Base-by-base conservation (phyloP, 1,140 invertebrate genomes). In the Cydia splendana region DNA sequence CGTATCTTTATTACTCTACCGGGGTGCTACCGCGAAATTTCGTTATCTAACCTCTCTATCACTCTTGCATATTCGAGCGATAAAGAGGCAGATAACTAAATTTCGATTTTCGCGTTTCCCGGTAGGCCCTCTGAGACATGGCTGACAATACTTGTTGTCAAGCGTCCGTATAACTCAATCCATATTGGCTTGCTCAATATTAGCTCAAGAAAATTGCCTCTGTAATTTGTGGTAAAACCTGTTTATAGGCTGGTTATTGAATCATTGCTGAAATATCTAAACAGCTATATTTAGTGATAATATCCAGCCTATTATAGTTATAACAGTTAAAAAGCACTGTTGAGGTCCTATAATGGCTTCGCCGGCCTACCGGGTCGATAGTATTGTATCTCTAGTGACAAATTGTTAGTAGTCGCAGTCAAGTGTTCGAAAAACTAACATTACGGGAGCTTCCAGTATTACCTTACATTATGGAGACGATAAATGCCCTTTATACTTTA, bases 351-450 rank as follows among this genome's bases (percentile, higher is more conserved):
- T 24, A 20, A 24, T 57, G 57, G 18, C 18, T 62, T 62, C 57
- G 18, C 20, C 7, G 51, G n/a, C n/a, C n/a, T 53, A 18, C 7
- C 7, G 20, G 57, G 57, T 62, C 20, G 9, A 62, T 71, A 71
- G 67, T 71, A 71, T 71, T 42, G n/a, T 38, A 34, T 69, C 30
- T 69, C 13, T 30, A 38, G 67, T 71, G 38, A 71, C 34, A 71
- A 62, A 38, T 71, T 67, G 65, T 67, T 71, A 71, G 67, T 71
- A 71, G 67, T 71, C 2, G n/a, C 67, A 45, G 67, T 71, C 38
- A 71, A 71, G 67, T 71, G 67, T 18, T 20, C n/a, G 30, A 20
- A 38, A 71, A 42, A 38, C 4, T n/a, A n/a, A 15, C 15, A 51
- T 51, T 13, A 51, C 51, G n/a, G n/a, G 15, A 53, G 18, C 51